Conservation (phyloP, 2,797 vertebrate species). For the Hemibagrus guttatus region DNA sequence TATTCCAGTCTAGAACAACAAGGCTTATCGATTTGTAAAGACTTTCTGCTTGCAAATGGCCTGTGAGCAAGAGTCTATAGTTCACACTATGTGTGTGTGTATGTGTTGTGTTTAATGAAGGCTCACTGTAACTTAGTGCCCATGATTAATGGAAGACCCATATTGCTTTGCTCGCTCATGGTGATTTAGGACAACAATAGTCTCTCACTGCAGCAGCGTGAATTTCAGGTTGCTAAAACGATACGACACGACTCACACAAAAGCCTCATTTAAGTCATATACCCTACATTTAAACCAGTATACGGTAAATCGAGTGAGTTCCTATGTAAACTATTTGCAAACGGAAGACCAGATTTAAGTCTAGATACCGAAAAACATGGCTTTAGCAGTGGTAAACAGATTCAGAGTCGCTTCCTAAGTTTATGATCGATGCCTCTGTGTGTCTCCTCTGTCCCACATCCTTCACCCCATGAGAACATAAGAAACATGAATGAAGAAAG, state of each 20-base stretch:
- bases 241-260: not conserved
- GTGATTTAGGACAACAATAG: conserved; percentile 6
- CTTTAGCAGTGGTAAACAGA: not conserved
- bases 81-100: not conserved
- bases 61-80: not conserved
- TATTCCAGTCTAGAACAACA: not conserved
- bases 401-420: not conserved
- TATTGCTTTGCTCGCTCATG: not conserved
- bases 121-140: not conserved
- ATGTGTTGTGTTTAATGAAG: conserved; percentile 15
- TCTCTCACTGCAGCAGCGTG: not conserved
- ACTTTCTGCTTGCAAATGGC: not conserved
- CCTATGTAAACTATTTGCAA: not conserved
- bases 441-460: not conserved
- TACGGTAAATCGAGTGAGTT: not conserved
- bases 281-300: not conserved
- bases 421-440: not conserved
- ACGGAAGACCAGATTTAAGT: not conserved
- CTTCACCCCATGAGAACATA: not conserved
- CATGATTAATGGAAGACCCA: conserved; percentile 2
- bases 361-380: not conserved
- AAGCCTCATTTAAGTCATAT: not conserved
- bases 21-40: not conserved
- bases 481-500: not conserved
- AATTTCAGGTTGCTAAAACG: not conserved